Evolutionary conservation across 2,113 vertebrate species (phyloP).

Genomic region (Apeltes quadracus): DNA sequence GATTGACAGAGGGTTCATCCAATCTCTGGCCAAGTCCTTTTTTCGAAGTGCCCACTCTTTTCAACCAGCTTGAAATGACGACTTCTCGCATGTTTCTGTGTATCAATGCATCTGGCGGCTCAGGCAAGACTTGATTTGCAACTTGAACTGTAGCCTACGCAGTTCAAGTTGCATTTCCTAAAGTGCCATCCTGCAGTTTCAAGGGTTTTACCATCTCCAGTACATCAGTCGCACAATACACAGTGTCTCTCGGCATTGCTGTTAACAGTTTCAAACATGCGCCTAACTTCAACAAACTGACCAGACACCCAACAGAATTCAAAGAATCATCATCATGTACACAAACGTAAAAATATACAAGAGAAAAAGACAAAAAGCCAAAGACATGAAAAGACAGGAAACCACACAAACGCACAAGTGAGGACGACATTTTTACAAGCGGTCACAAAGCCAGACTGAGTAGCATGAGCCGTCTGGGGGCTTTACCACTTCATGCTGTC

Average conservation of each 20-base stretch:
- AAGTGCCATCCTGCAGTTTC: neutral
- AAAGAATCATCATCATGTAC: neutral
- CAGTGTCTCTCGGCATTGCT: neutral
- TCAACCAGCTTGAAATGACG: neutral
- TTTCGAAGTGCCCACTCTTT: neutral
- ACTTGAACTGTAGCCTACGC: neutral
- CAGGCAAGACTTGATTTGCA: slow-evolving; percentile 4
- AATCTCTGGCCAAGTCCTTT: neutral
- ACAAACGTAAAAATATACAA: neutral
- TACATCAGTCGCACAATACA: neutral
- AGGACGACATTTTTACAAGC: slow-evolving; percentile 5
- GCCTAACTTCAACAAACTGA: neutral
- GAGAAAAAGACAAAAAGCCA: neutral
- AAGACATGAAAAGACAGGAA: neutral
- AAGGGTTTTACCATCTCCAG: neutral
- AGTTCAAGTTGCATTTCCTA: neutral
- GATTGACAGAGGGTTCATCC: neutral
- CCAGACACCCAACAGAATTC: neutral
- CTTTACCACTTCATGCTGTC: slow-evolving; percentile 56
- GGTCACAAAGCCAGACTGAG: slow-evolving; percentile 34
- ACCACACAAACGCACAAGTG: neutral
- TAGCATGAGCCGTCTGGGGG: slow-evolving; percentile 40
- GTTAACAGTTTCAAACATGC: neutral
- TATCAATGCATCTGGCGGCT: neutral
- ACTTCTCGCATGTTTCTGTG: neutral